Conservation (phyloP, 2,797 vertebrate species). For the Microctenopoma lineatum region DNA sequence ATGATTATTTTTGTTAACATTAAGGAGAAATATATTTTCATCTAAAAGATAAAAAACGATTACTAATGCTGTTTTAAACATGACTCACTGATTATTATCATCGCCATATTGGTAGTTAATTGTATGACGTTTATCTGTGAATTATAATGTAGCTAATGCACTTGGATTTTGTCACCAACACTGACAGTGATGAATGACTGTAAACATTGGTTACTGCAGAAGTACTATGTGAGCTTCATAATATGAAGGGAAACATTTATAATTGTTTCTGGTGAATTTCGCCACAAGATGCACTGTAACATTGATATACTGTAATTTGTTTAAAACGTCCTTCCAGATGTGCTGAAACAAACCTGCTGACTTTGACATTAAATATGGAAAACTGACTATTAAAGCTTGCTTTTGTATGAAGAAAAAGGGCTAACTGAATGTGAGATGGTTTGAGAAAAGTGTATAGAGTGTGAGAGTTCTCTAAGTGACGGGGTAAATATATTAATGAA, state of each 20-base stretch:
- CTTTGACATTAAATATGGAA: slow-evolving; percentile 31
- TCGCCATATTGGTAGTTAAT: slow-evolving; percentile 32
- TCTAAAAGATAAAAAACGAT: slow-evolving; percentile 26
- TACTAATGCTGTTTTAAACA: slow-evolving; percentile 19
- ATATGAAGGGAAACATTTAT: slow-evolving; percentile 33
- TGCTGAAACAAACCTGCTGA: slow-evolving; percentile 39
- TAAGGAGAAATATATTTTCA: slow-evolving; percentile 8
- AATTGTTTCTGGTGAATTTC: slow-evolving; percentile 30
- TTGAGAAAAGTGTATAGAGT: slow-evolving; percentile 61
- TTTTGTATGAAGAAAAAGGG: slow-evolving; percentile 39
- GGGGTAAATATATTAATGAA: slow-evolving; percentile 25
- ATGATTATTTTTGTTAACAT: slow-evolving; percentile 21
- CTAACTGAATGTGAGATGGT: slow-evolving; percentile 62
- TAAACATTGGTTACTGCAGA: slow-evolving; percentile 36
- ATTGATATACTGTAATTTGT: slow-evolving; percentile 31
- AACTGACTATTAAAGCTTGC: slow-evolving; percentile 57
- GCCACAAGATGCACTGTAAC: slow-evolving; percentile 55
- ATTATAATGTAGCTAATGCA: slow-evolving; percentile 67
- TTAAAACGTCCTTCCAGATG: slow-evolving; percentile 51
- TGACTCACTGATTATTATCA: neutral
- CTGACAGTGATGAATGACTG: slow-evolving; percentile 44
- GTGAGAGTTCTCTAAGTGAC: slow-evolving; percentile 35
- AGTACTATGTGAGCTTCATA: slow-evolving; percentile 25
- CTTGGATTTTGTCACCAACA: slow-evolving; percentile 53
- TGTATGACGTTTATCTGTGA: slow-evolving; percentile 61